Base-by-base conservation (phyloP, 2,113 vertebrate genomes). In the Galeopterus variegatus region DNA sequence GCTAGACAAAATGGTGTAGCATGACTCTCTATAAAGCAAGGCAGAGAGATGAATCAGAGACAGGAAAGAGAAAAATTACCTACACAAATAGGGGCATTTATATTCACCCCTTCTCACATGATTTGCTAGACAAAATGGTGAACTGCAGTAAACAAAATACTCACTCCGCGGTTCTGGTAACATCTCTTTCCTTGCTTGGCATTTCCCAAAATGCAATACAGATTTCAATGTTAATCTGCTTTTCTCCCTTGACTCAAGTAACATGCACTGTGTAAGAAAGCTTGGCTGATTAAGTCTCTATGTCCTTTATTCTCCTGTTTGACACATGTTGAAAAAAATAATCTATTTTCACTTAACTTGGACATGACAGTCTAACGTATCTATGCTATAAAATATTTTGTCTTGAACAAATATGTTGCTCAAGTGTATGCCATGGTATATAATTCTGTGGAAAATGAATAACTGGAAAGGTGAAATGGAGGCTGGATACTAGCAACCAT, bases 21-120 rank as follows among this genome's bases (percentile, higher is more conserved):
- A 95, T 94, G 79, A 94, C 84, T 96, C 88, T 81, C 28, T 56
- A 97, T 64, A 97, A 97, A 98, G 95, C 52, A 50, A 96, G 18
- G 62, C 54, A 94, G 82, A 89, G 79, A 93, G 84, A 96, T 50
- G 80, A 28, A 97, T 94, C 97, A 65, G 75, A 93, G 52, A 86
- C 80, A 54, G 52, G 91, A 90, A 98, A 96, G 36, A 96, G 97
- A 96, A 97, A 96, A 75, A 54, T 91, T 70, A 90, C 90, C 52
- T 96, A 92, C 5, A 41, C 54, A 93, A 96, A 79, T 64, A 88
- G 65, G 75, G 90, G 50, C 82, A 94, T 97, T 96, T 96, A 88
- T 97, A 96, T 18, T 69, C 31, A 4, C 77, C 73, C 75, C 24
- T 80, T 95, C 90, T 95, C 87, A 82, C 82, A n/a, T 33, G 72